Percentiles rank a stretch among this genome's conserved stretches.
Evolutionary conservation across 2,888 invertebrate species (phyloP).

Genomic region (Petrophora chlorosata): DNA sequence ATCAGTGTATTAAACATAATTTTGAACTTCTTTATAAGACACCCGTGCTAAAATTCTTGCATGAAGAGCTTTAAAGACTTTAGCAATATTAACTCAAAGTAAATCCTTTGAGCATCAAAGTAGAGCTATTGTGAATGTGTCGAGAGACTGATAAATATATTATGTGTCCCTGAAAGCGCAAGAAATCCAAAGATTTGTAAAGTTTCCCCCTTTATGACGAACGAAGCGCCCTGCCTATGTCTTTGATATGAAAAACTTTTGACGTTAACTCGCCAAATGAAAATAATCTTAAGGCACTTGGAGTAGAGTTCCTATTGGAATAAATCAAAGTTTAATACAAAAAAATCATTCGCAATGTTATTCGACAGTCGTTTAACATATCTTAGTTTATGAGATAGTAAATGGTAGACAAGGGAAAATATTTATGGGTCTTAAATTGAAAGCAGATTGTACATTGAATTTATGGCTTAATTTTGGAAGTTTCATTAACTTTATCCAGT

Average conservation of each 20-base stretch:
- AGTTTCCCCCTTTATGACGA: constrained; percentile 81
- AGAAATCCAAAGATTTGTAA: constrained; percentile 82
- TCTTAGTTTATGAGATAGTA: constrained; percentile 71
- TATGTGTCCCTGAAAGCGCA: constrained; percentile 78
- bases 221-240: constrained; percentile 72
- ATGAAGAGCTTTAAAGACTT: too few relatives aligned
- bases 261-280: constrained; percentile 35
- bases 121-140: constrained; percentile 75
- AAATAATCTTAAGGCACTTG: constrained; percentile 41
- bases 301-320: constrained; percentile 42
- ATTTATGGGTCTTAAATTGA: constrained; percentile 64
- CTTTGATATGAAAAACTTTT: constrained; percentile 80
- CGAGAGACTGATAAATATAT: constrained; percentile 82
- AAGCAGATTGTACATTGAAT: constrained; percentile 52
- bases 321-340: constrained; percentile 38
- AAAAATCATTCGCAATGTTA: constrained; percentile 72
- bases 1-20: too few relatives aligned
- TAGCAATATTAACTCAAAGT: constrained; percentile 59
- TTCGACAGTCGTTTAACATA: constrained; percentile 71
- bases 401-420: constrained; percentile 61
- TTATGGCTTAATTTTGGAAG: constrained; percentile 41
- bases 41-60: too few relatives aligned
- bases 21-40: too few relatives aligned
- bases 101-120: constrained; percentile 70
- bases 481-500: background rate